Evolutionary conservation across 1,140 invertebrate species (phyloP), one percentile per base, ranked within the genome.

Genomic region (Penaeus chinensis): DNA sequence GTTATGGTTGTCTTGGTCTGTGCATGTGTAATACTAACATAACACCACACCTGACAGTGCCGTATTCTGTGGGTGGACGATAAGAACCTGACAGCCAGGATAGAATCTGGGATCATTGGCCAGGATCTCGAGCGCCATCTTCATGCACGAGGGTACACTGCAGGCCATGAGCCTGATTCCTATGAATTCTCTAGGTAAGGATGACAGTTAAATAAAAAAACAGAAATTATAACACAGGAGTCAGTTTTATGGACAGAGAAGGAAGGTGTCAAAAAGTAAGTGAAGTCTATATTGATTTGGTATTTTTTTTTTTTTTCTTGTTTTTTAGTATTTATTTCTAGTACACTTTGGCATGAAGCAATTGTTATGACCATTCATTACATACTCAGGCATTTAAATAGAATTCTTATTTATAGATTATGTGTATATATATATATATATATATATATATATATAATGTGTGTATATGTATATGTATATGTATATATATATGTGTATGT

Each of bases 101-200:
- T 96, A 90, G 96, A 99, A 93, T 93, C 96, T 42, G 98, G 98
- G 18, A 98, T 99, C 86, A 95, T 99, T 85, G 98, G 98, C 0
- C 98, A 99, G 93, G 98, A 99, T 92, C 92, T 98, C 79, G 97
- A 98, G 92, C 92, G 95, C 0, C 95, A 96, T 91, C 93, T 98
- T 85, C 93, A 94, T 18, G 92, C 94, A 3, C 91, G 94, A 62
- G 96, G 96, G 0, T 95, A 95, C 88, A 98, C 96, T 3, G 95
- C 95, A 10, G 97, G 97, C 0, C 98, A 99, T 92, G 98, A 99
- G 92, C 98, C 99, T 0, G 98, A 99, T 92, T 99, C 97, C 13
- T 98, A 98, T 92, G 98, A 99, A 93, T 99, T 99, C 92, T 97
- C 96, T 20, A 94, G 94, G 94, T 94, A 92, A 89, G 69, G 24